A percentile compares a stretch with the other conserved stretches of the same genome.
These are phyloP conservation scores for Unio delphinus DNA, from an alignment of 2,888 invertebrate species.

Conservation along the genomic window DNA sequence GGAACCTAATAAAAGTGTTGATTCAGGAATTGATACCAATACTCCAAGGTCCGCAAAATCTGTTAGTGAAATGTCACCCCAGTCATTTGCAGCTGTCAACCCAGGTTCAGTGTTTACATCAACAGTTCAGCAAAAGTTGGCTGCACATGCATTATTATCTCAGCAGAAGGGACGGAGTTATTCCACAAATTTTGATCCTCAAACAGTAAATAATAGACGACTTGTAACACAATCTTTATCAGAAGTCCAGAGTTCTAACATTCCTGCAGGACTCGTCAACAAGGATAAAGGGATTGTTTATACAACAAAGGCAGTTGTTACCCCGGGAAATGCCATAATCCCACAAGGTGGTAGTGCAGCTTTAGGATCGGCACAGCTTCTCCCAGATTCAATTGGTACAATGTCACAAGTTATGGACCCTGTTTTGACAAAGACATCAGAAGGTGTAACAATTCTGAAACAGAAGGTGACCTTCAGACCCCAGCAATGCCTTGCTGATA, in stretches of 20 bases:
- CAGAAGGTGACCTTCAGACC: no score
- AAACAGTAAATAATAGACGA: constrained; percentile 21
- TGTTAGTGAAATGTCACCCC: constrained; percentile 24
- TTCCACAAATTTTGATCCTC: constrained; percentile 20
- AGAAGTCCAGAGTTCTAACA: constrained; percentile 4
- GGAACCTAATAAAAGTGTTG: constrained; percentile 54
- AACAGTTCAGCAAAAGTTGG: constrained; percentile 47
- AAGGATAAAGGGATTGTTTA: no score
- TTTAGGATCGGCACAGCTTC: no score
- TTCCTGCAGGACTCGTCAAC: no score
- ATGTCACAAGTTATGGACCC: no score
- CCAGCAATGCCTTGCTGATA: no score
- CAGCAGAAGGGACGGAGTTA: constrained; percentile 23
- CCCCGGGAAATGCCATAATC: no score
- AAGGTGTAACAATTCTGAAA: no score
- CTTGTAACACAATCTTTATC: constrained; percentile 27
- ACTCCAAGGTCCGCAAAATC: constrained; percentile 42
- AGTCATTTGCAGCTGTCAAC: constrained; percentile 11
- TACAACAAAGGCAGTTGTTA: no score
- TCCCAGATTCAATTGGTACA: no score
- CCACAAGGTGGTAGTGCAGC: no score
- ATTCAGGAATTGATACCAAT: constrained; percentile 61
- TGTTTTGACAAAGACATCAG: no score
- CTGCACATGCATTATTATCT: constrained; percentile 21
- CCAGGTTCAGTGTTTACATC: constrained; percentile 23